A percentile compares a stretch with the other conserved stretches of the same genome.
Conservation (phyloP, 2,797 vertebrate species). For the Acanthurus leucopareius region DNA sequence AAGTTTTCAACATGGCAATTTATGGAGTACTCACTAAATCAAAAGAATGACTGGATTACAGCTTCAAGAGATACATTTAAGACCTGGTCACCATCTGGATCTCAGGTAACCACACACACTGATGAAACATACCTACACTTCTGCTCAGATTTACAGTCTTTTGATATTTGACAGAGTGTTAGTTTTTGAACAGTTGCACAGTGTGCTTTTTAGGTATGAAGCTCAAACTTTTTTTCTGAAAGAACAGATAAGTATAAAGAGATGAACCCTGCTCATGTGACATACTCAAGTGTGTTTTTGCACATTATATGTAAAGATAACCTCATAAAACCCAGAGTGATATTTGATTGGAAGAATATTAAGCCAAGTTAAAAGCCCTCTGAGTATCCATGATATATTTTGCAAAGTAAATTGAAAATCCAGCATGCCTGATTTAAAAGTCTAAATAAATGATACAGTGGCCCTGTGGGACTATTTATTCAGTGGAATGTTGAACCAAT, state of each 20-base stretch:
- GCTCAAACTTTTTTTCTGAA: conserved; percentile 11
- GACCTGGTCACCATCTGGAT: conserved; percentile 76
- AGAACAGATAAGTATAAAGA: conserved; percentile 8
- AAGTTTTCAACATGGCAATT: conserved; percentile 58
- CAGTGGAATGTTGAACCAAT: neutral
- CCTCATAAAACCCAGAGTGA: neutral
- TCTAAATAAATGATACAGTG: neutral
- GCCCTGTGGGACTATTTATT: neutral
- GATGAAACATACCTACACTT: conserved; percentile 5
- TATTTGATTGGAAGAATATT: neutral
- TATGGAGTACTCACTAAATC: conserved; percentile 75
- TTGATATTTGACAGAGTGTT: conserved; percentile 10
- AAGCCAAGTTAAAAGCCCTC: neutral
- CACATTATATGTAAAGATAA: neutral
- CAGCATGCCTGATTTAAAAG: neutral
- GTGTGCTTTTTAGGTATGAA: too few species aligned
- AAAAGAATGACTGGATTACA: conserved; percentile 64
- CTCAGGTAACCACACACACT: conserved; percentile 68
- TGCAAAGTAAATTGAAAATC: neutral
- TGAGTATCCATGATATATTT: neutral
- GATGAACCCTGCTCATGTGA: conserved; percentile 4
- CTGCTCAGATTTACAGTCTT: conserved; percentile 3
- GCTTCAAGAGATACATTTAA: conserved; percentile 73
- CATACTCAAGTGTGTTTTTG: neutral
- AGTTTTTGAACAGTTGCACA: neutral